These are phyloP conservation scores for Orchesella cincta DNA, from an alignment of 1,140 invertebrate genomes.

Conservation along the genomic window DNA sequence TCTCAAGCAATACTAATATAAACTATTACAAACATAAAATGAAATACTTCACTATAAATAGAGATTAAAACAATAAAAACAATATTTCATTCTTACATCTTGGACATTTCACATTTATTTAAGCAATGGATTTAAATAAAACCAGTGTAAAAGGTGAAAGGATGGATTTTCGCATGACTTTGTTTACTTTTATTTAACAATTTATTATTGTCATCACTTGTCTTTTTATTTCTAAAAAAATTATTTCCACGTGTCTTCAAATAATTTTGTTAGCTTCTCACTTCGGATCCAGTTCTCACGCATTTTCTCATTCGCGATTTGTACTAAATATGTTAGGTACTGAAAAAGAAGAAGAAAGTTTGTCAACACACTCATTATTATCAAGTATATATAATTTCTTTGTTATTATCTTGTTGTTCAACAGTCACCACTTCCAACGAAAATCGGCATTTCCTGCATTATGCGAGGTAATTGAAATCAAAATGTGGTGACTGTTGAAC, in stretches of 20 bases:
- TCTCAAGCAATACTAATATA: too few relatives aligned
- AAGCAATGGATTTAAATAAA: not conserved
- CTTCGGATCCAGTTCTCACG: constrained; percentile 50
- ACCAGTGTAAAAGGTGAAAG: not conserved
- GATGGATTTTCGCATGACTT: not conserved
- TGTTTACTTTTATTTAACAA: not conserved
- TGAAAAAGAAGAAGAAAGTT: constrained; percentile 38
- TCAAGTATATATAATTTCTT: too few relatives aligned
- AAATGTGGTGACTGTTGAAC: not conserved
- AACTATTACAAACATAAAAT: too few relatives aligned
- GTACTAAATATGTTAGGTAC: constrained; percentile 49
- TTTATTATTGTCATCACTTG: not conserved
- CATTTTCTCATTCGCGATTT: constrained; percentile 52
- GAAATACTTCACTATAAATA: too few relatives aligned
- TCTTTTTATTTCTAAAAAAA: not conserved
- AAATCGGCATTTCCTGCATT: too few relatives aligned
- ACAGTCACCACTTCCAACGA: not conserved
- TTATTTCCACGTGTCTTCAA: constrained; percentile 22
- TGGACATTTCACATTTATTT: not conserved
- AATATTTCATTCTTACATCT: not conserved
- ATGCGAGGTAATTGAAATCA: too few relatives aligned
- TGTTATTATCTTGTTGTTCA: too few relatives aligned
- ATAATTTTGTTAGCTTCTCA: constrained; percentile 40
- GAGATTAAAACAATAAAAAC: too few relatives aligned
- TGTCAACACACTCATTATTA: too few relatives aligned